Conservation (phyloP, 2,113 vertebrate species). For the Phrynosoma platyrhinos region DNA sequence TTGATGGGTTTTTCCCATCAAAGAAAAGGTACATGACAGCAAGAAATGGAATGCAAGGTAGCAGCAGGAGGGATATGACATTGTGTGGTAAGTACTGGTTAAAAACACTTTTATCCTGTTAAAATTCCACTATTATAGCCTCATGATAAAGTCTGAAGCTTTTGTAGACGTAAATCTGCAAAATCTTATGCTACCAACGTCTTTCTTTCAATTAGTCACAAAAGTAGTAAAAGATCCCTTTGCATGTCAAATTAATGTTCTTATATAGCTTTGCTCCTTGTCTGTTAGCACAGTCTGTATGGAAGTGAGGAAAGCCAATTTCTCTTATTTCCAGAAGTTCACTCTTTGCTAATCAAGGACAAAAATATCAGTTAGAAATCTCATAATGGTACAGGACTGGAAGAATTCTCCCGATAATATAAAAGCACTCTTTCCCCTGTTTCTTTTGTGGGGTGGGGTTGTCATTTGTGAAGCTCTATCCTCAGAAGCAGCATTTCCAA, state of each 20-base stretch:
- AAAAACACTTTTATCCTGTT: too few species aligned
- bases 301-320: slow-evolving; percentile 31
- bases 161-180: too few species aligned
- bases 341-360: slow-evolving; percentile 5
- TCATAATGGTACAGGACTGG: background rate
- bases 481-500: slow-evolving; percentile 5
- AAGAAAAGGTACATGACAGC: too few species aligned
- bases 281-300: slow-evolving; percentile 14
- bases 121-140: too few species aligned
- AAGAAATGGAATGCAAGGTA: too few species aligned
- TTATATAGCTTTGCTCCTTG: slow-evolving; percentile 39
- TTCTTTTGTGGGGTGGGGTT: background rate
- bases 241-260: slow-evolving; percentile 45
- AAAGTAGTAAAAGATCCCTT: too few species aligned
- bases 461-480: background rate
- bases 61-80: too few species aligned
- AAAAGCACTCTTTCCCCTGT: background rate
- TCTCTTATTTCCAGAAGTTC: background rate
- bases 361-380: slow-evolving; percentile 31
- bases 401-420: background rate
- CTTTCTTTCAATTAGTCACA: too few species aligned
- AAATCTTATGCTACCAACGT: too few species aligned
- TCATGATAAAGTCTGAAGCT: too few species aligned
- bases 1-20: too few species aligned
- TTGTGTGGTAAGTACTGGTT: too few species aligned